Evolutionary conservation across 2,113 vertebrate species (phyloP).

Genomic region (Hypocryptadius cinnamomeus): DNA sequence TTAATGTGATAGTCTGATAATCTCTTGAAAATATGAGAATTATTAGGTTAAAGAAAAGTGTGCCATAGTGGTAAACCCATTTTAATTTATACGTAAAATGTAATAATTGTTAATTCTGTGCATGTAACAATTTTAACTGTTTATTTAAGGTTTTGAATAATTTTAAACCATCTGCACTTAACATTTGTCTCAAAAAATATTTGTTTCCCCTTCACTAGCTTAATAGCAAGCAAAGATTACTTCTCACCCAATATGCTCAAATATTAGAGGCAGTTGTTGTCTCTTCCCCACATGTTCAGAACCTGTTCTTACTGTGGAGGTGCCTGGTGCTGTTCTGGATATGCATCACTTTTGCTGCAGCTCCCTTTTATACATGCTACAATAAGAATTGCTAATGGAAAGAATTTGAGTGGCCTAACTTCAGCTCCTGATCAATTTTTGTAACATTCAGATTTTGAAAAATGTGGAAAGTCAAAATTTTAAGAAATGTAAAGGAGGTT

Average conservation of each 20-base stretch:
- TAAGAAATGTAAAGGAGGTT: not conserved
- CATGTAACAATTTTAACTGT: not conserved
- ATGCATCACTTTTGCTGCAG: not conserved
- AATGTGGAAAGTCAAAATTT: not conserved
- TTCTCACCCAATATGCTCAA: not conserved
- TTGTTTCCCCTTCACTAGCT: not conserved
- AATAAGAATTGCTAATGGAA: not conserved
- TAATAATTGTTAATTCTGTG: not conserved
- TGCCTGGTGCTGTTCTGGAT: not conserved
- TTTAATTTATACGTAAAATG: not conserved
- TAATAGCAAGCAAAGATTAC: not conserved
- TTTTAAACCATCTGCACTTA: not conserved
- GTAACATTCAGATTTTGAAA: not conserved
- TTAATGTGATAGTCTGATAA: not conserved
- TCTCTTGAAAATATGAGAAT: not conserved
- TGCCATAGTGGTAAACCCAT: slow-evolving; percentile 10
- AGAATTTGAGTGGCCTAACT: not conserved
- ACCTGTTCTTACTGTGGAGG: not conserved
- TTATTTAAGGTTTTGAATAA: not conserved
- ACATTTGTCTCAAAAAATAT: not conserved
- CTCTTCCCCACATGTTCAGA: not conserved
- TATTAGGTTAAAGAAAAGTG: not conserved
- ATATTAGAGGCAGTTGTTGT: not conserved
- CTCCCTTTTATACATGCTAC: not conserved
- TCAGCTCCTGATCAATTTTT: not conserved